These are phyloP conservation scores for Odontamblyopus lacepedii DNA, from an alignment of 2,797 vertebrate species.

Conservation along the genomic window DNA sequence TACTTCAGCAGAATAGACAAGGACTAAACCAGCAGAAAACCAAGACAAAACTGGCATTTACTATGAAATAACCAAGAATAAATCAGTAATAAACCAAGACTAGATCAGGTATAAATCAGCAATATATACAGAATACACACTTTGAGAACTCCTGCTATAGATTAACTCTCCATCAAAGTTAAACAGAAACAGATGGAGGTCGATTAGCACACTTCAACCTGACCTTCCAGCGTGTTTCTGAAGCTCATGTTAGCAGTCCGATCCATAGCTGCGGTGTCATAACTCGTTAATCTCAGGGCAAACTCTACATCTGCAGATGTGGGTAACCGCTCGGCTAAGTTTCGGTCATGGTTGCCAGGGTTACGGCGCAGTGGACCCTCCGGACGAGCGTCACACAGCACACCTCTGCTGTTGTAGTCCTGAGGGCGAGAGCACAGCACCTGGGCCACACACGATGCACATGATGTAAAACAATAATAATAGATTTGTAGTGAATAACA, in stretches of 20 bases:
- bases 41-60: too few species aligned
- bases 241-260: slow-evolving; percentile 91
- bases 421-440: slow-evolving; percentile 84
- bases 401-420: slow-evolving; percentile 83
- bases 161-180: neutral
- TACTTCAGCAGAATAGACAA: neutral
- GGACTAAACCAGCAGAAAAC: neutral
- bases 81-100: neutral
- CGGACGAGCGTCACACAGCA: slow-evolving; percentile 78
- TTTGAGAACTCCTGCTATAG: too few species aligned
- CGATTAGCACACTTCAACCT: slow-evolving; percentile 20
- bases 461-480: neutral
- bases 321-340: slow-evolving; percentile 81
- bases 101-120: neutral
- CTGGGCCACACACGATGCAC: slow-evolving; percentile 60
- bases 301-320: slow-evolving; percentile 89
- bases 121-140: neutral
- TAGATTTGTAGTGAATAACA: neutral
- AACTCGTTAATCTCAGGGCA: slow-evolving; percentile 82
- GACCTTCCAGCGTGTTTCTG: slow-evolving; percentile 95
- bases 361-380: slow-evolving; percentile 88
- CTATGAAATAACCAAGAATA: too few species aligned
- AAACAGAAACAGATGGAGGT: neutral
- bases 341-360: slow-evolving; percentile 87
- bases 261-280: slow-evolving; percentile 90